Conservation (phyloP, 2,797 vertebrate species). For the Discoglossus pictus region DNA sequence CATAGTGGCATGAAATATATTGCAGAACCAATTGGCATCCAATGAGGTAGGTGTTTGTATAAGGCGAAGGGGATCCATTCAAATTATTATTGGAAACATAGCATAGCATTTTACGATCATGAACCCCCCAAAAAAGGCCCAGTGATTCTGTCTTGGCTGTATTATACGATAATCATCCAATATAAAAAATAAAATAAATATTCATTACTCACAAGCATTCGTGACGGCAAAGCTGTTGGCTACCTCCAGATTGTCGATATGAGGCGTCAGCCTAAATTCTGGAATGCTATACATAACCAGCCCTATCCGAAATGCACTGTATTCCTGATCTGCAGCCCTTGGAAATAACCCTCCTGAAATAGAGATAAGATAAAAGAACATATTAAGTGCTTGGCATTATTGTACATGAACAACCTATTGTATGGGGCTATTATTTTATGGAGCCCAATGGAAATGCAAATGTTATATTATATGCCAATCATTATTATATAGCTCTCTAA, state of each 20-base stretch:
- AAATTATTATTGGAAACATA: no score
- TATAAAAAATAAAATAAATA: slow-evolving; percentile 50
- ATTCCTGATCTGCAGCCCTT: slow-evolving; percentile 96
- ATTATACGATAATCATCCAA: no score
- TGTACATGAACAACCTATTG: slow-evolving; percentile 20
- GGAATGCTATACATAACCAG: slow-evolving; percentile 95
- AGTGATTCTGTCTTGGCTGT: no score
- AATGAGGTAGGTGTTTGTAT: no score
- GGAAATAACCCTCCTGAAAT: slow-evolving; percentile 94
- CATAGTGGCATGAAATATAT: slow-evolving; percentile 6
- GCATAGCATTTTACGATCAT: no score
- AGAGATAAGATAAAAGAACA: slow-evolving; percentile 53
- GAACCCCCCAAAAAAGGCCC: no score
- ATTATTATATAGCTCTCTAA: no score
- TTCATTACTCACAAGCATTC: slow-evolving; percentile 92
- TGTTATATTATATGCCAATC: no score
- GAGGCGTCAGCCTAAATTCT: slow-evolving; percentile 94
- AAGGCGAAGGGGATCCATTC: no score
- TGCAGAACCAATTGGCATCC: neutral
- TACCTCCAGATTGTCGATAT: slow-evolving; percentile 98
- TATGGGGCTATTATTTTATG: no score
- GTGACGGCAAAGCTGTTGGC: slow-evolving; percentile 98
- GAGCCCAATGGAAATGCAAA: no score
- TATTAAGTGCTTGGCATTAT: no score
- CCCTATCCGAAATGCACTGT: slow-evolving; percentile 97